Base-by-base conservation (phyloP, 2,113 vertebrate species). In the Anhinga rufa region DNA sequence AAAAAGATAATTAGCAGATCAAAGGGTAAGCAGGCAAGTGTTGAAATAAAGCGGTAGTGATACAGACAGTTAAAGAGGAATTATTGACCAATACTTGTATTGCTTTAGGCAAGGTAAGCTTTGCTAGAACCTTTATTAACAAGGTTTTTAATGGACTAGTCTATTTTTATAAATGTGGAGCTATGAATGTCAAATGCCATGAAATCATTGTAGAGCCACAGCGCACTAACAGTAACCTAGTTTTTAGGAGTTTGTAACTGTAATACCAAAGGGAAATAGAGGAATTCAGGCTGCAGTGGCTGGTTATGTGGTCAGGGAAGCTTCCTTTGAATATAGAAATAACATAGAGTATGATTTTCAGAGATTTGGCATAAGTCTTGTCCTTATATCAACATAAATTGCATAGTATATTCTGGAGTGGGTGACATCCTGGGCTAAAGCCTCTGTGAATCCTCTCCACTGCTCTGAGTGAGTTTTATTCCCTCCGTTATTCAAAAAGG, bases 11-110 rank as follows among this genome's bases (percentile, higher is more conserved):
- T 96, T 94, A 92, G 65, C 91, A 94, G 92, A 95, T 96, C 92
- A 97, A 97, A 97, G 94, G 70, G 85, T 69, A 82, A 85, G 77
- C 79, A 96, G 81, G n/a, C 86, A 95, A 93, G 36, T 18, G 61
- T 57, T 93, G 68, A 82, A 95, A 93, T 88, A 84, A 96, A 96
- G 77, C 34, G 78, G 36, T 75, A 82, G 77, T 38, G 61, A 96
- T 83, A 42, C 51, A 90, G 95, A 84, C 72, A 88, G 84, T 71
- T 94, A 76, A 94, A 91, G 91, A 92, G 78, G 69, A 97, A 32
- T 95, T 96, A 97, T 89, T 97, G 95, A 97, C 68, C 91, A 95
- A 93, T 97, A 95, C 96, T 83, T 96, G 61, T 89, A 81, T 44
- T 91, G 68, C 75, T 86, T 92, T 60, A 68, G 83, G 72, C 81